These are phyloP conservation scores for Drosophila quadrilineata DNA, from an alignment of 1,140 invertebrate genomes.

Conservation along the genomic window DNA sequence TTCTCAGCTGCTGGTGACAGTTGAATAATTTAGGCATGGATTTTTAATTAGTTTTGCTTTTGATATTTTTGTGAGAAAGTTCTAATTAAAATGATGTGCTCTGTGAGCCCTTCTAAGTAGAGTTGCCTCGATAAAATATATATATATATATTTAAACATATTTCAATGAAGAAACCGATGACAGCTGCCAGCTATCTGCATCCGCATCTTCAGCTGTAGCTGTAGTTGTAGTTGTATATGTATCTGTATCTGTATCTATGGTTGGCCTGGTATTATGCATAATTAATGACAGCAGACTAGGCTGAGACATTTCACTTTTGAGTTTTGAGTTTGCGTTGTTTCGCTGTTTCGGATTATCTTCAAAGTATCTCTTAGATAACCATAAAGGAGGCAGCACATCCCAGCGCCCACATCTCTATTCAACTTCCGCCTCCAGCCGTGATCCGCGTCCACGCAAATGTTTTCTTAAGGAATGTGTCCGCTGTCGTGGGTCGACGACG, in stretches of 20 bases:
- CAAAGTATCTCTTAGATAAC: slow-evolving; percentile 67
- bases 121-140: no score
- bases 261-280: slow-evolving; percentile 64
- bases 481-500: no score
- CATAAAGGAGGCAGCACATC: slow-evolving; percentile 50
- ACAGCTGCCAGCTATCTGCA: slow-evolving; percentile 2
- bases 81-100: slow-evolving; percentile 5
- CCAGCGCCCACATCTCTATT: background rate
- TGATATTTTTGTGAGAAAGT: background rate
- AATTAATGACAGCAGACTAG: slow-evolving; percentile 60
- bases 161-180: slow-evolving; percentile 40
- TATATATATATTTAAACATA: slow-evolving; percentile 42
- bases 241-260: slow-evolving; percentile 16
- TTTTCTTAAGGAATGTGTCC: slow-evolving; percentile 69
- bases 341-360: slow-evolving; percentile 52
- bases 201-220: slow-evolving; percentile 14
- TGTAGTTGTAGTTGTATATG: background rate
- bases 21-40: background rate
- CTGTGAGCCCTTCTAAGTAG: no score
- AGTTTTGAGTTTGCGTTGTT: no score
- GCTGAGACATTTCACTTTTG: slow-evolving; percentile 59
- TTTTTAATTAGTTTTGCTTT: background rate
- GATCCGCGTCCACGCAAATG: slow-evolving; percentile 39
- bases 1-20: background rate
- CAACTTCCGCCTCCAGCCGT: background rate